Conservation (phyloP, 2,113 vertebrate species). For the Gambusia holbrooki region DNA sequence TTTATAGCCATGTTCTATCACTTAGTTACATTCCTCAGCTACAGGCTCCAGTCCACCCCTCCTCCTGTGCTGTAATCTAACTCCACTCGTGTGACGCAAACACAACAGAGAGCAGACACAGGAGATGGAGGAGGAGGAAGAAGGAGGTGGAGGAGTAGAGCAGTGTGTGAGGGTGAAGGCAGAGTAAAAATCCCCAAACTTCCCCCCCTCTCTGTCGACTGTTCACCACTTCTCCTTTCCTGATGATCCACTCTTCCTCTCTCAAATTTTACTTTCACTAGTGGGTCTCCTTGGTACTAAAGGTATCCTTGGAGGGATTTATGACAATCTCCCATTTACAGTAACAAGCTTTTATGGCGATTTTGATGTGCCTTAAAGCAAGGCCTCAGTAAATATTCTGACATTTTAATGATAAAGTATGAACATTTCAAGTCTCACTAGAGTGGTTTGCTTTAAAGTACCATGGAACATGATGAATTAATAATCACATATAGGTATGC, state of each 20-base stretch:
- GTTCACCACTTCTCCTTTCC: slow-evolving; percentile 55
- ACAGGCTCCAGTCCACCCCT: slow-evolving; percentile 43
- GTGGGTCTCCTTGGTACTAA: neutral
- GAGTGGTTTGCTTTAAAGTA: neutral
- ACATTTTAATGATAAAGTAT: neutral
- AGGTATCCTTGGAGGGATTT: neutral
- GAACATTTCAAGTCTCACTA: neutral
- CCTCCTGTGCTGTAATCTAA: slow-evolving; percentile 44
- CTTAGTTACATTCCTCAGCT: slow-evolving; percentile 67
- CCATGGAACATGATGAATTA: neutral
- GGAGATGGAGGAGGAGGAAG: slow-evolving; percentile 14
- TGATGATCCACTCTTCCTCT: slow-evolving; percentile 43
- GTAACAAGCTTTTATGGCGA: slow-evolving; percentile 4
- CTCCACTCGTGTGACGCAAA: slow-evolving; percentile 66
- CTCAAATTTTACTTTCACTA: slow-evolving; percentile 61
- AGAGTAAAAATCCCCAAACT: slow-evolving; percentile 64
- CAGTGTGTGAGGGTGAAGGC: slow-evolving; percentile 14
- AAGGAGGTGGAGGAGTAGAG: slow-evolving; percentile 3
- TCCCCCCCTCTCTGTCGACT: slow-evolving; percentile 15
- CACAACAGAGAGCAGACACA: slow-evolving; percentile 32
- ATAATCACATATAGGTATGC: neutral
- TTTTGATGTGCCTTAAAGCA: slow-evolving; percentile 12
- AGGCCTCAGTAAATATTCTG: neutral
- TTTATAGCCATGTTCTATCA: slow-evolving; percentile 76
- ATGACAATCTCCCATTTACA: slow-evolving; percentile 7